phyloP scores from a whole-genome alignment of 2,797 vertebrate species.

The Myiothlypis chrysogaster region DNA sequence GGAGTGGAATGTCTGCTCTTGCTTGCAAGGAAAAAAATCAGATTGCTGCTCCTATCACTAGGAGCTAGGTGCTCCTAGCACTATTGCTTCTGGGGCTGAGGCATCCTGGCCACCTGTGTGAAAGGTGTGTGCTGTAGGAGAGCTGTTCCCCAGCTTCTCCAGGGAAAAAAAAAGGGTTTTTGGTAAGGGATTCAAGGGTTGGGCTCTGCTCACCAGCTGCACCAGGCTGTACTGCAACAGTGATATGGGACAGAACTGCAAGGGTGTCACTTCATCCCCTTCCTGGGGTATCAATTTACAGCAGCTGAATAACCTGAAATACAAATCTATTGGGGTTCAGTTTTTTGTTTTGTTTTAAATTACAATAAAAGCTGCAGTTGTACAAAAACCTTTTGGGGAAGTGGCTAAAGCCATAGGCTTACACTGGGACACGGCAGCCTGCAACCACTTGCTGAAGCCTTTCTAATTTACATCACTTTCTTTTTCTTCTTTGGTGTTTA shows the following conservation, averaged over 20 bases:
- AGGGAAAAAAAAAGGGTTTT: background rate
- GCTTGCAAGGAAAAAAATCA: background rate
- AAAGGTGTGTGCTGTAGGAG: background rate
- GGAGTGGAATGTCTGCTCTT: background rate
- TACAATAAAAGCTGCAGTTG: background rate
- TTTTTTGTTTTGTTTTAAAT: background rate
- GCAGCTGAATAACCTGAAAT: background rate
- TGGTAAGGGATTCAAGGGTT: background rate
- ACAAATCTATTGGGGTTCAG: background rate
- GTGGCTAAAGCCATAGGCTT: background rate
- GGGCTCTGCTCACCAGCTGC: background rate
- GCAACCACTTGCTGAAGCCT: background rate
- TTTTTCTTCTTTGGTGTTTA: background rate
- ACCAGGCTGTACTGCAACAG: background rate
- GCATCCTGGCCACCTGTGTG: background rate
- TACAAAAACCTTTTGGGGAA: background rate
- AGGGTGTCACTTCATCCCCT: background rate
- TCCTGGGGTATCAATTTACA: background rate
- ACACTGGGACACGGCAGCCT: background rate
- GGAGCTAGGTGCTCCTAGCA: background rate
- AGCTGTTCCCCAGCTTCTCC: background rate
- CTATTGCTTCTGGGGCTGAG: background rate
- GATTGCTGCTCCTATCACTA: background rate
- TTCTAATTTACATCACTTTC: background rate
- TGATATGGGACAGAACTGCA: background rate